Percentiles rank a stretch among this genome's conserved stretches.
These are phyloP conservation scores for Centrocercus urophasianus DNA, from an alignment of 2,113 vertebrate genomes.

Conservation along the genomic window DNA sequence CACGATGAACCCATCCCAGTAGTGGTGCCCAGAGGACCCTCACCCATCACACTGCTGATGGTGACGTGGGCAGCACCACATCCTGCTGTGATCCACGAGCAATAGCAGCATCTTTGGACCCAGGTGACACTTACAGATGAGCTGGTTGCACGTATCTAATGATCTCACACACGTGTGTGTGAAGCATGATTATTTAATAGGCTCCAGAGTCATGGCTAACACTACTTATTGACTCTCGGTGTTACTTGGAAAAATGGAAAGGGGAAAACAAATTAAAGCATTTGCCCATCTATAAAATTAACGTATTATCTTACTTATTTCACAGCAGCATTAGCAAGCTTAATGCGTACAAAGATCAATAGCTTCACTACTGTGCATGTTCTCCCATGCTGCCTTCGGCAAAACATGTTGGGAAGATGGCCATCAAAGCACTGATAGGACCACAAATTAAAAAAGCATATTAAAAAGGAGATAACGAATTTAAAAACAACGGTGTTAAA, in stretches of 20 bases:
- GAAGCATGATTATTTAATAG: constrained; percentile 15
- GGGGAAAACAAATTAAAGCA: constrained; percentile 7
- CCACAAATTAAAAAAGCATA: not conserved
- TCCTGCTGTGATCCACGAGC: not conserved
- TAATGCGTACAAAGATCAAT: not conserved
- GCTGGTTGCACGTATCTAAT: not conserved
- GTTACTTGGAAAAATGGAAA: not conserved
- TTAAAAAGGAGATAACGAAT: not conserved
- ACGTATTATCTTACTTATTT: constrained; percentile 26
- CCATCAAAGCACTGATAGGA: not conserved
- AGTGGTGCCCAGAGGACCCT: not conserved
- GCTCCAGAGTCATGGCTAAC: not conserved
- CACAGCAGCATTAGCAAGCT: not conserved
- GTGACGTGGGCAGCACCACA: fast-evolving
- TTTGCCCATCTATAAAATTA: constrained; percentile 13
- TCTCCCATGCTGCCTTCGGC: not conserved
- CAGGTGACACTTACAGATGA: not conserved
- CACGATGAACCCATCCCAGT: fast-evolving
- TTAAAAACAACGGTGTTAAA: not conserved
- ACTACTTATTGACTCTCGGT: not conserved
- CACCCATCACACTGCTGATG: fast-evolving
- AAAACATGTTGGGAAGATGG: not conserved
- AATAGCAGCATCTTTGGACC: not conserved
- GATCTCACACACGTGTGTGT: not conserved
- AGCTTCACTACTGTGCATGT: not conserved